Conservation (phyloP, 2,113 vertebrate species). For the Daphoenositta chrysoptera region DNA sequence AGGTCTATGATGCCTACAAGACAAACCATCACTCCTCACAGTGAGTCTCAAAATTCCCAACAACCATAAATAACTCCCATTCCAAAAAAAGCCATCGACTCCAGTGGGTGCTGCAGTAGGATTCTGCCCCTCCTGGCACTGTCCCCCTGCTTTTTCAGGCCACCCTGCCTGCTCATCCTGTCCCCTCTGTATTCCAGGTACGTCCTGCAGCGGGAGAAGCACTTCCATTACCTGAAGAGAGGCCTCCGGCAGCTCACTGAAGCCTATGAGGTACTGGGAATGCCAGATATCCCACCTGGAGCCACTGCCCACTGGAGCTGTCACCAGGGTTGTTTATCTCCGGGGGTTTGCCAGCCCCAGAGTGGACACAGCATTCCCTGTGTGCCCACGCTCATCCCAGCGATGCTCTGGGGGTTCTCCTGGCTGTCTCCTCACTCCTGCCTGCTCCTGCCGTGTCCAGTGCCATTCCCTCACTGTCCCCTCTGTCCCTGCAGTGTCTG, state of each 20-base stretch:
- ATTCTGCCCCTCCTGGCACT: neutral
- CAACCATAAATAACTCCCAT: neutral
- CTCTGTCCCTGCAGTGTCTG: constrained; percentile 80
- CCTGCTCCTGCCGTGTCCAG: neutral
- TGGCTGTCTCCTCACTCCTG: neutral
- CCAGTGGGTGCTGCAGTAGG: no score
- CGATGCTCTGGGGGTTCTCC: neutral
- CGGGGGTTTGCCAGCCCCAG: fast-evolving
- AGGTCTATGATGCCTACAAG: constrained; percentile 83
- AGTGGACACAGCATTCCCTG: neutral
- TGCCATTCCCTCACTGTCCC: neutral
- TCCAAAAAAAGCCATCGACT: fast-evolving
- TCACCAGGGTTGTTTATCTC: neutral
- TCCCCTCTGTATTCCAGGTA: constrained; percentile 72
- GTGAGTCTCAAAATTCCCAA: constrained; percentile 64
- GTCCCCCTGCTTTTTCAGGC: neutral
- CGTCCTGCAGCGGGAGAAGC: constrained; percentile 86
- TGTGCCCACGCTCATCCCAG: neutral
- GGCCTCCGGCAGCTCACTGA: constrained; percentile 92
- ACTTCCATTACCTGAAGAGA: constrained; percentile 93
- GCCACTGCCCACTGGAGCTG: neutral
- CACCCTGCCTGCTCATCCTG: neutral
- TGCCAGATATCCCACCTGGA: neutral
- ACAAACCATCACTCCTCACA: constrained; percentile 79
- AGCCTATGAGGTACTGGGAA: constrained; percentile 85